Conservation (phyloP, 2,113 vertebrate species). For the Mirounga angustirostris region DNA sequence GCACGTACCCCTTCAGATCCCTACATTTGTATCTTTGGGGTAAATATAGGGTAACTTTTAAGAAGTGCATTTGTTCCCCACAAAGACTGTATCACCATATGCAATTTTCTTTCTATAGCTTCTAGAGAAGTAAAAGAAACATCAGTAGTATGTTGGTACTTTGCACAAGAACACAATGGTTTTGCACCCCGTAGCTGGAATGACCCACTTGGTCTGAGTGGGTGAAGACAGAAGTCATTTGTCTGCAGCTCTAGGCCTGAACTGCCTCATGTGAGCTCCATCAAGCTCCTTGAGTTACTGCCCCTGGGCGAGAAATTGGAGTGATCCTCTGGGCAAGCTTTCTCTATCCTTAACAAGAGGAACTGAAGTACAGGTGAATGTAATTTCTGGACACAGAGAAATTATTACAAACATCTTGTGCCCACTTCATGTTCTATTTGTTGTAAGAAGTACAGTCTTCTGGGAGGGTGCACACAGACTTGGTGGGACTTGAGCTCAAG, state of each 20-base stretch:
- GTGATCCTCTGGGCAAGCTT: background rate
- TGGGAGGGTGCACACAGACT: background rate
- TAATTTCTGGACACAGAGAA: background rate
- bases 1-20: too few relatives aligned
- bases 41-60: background rate
- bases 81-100: background rate
- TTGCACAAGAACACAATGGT: background rate
- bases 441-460: background rate
- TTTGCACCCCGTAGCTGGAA: background rate
- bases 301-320: background rate
- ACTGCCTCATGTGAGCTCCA: background rate
- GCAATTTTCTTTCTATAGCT: background rate
- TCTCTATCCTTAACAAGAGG: constrained; percentile 12
- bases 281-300: background rate
- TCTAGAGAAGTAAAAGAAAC: background rate
- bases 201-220: background rate
- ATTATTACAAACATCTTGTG: background rate
- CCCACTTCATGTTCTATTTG: background rate
- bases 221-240: constrained; percentile 40
- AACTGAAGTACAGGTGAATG: background rate
- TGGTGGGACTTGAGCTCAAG: background rate
- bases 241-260: background rate
- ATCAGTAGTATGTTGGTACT: background rate
- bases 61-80: background rate
- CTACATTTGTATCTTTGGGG: too few relatives aligned